Percentiles rank a stretch among this genome's conserved stretches.
Evolutionary conservation across 2,888 invertebrate species (phyloP).

Genomic region (Callyntrura sp.): DNA sequence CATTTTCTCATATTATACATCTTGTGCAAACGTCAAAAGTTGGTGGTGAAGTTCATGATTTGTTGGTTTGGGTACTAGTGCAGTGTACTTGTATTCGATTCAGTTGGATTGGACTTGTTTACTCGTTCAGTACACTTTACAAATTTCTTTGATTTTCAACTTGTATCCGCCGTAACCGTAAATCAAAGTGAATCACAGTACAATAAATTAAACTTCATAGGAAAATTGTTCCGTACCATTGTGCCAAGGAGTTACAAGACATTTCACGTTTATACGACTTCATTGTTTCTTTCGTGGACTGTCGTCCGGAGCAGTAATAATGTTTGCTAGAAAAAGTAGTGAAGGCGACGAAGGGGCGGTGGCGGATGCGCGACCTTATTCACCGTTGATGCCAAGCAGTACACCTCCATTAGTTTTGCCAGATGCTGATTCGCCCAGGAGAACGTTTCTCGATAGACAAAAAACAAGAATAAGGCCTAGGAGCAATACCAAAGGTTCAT

Average conservation of each 20-base stretch:
- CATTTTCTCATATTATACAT: no score
- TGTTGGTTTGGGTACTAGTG: no score
- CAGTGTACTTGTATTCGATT: no score
- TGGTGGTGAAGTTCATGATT: no score
- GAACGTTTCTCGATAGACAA: constrained; percentile 69
- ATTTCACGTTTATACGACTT: background rate
- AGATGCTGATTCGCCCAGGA: constrained; percentile 60
- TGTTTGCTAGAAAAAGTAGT: constrained; percentile 66
- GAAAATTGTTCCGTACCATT: constrained; percentile 24
- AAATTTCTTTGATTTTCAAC: background rate
- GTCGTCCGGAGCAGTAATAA: background rate
- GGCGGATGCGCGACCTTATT: constrained; percentile 71
- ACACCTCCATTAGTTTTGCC: constrained; percentile 70
- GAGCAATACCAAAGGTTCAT: constrained; percentile 66
- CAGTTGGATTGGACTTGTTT: no score
- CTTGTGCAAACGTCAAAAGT: no score
- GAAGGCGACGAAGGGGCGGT: constrained; percentile 70
- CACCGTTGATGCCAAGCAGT: constrained; percentile 73
- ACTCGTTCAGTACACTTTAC: no score
- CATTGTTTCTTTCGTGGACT: no score
- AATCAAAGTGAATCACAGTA: background rate
- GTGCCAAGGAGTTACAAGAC: constrained; percentile 7
- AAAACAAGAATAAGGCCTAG: constrained; percentile 57
- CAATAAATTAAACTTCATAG: background rate
- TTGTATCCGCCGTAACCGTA: background rate